Conservation (phyloP, 2,797 vertebrate species). For the Cossypha dichroa region DNA sequence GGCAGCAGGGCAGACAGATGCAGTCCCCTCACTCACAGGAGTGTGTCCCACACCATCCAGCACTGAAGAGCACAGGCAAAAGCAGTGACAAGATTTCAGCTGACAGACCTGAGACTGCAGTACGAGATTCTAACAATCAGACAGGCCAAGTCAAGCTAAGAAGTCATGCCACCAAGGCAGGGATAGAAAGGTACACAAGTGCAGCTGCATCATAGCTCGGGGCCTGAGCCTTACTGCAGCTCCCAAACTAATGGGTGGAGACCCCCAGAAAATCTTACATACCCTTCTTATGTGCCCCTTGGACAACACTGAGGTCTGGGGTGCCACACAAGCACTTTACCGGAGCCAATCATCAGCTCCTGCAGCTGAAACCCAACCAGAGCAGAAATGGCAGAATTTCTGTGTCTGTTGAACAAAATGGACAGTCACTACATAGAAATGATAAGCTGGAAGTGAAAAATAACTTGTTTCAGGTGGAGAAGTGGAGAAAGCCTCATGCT, state of each 20-base stretch:
- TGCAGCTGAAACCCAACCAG: neutral
- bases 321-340: neutral
- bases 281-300: neutral
- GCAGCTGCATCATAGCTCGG: accelerated
- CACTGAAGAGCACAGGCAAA: accelerated
- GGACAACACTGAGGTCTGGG: neutral
- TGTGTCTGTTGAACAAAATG: neutral
- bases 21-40: neutral
- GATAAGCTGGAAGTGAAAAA: neutral
- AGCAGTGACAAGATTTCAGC: neutral
- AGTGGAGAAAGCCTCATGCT: neutral
- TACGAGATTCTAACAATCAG: neutral
- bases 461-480: neutral
- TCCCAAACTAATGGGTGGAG: neutral
- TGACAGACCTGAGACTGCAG: too few species aligned
- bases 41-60: neutral
- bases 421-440: neutral
- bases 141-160: neutral
- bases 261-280: neutral
- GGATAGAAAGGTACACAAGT: neutral
- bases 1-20: neutral
- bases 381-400: neutral
- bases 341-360: accelerated
- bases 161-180: neutral
- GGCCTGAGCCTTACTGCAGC: neutral